Evolutionary conservation across 2,113 vertebrate genomes (phyloP).

Genomic region (Bambusicola thoracicus): DNA sequence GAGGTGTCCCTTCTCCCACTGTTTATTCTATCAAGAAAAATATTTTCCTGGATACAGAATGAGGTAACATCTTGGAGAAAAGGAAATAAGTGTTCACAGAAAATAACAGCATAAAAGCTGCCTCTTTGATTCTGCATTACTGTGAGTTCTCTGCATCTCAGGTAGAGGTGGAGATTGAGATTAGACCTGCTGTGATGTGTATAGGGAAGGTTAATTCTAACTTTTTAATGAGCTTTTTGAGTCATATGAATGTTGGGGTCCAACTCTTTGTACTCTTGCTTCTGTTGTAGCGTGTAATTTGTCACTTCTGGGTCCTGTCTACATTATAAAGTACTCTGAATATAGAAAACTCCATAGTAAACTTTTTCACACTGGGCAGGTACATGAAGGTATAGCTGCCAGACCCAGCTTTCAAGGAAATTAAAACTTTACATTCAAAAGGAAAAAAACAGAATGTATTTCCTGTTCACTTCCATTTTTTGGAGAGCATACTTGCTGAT

Average conservation of each 20-base stretch:
- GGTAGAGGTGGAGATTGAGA: neutral
- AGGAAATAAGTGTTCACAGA: neutral
- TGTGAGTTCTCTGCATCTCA: neutral
- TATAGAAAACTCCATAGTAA: neutral
- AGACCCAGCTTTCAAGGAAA: neutral
- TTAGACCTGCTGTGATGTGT: neutral
- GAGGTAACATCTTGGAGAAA: constrained; percentile 13
- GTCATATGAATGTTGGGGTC: neutral
- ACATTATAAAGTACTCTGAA: neutral
- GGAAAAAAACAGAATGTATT: neutral
- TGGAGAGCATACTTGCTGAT: accelerated
- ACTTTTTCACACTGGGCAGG: neutral
- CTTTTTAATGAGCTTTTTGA: neutral
- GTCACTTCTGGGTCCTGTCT: neutral
- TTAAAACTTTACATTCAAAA: neutral
- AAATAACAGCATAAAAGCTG: neutral
- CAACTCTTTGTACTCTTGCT: neutral
- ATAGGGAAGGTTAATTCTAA: neutral
- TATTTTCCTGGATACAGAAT: constrained; percentile 28
- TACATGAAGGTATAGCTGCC: neutral
- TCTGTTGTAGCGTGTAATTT: neutral
- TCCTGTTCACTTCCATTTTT: neutral
- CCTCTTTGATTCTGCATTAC: neutral
- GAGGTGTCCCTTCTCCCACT: constrained; percentile 37
- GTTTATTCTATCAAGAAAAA: neutral